These are phyloP conservation scores for Mayetiola destructor DNA, from an alignment of 2,888 invertebrate genomes.

Conservation along the genomic window DNA sequence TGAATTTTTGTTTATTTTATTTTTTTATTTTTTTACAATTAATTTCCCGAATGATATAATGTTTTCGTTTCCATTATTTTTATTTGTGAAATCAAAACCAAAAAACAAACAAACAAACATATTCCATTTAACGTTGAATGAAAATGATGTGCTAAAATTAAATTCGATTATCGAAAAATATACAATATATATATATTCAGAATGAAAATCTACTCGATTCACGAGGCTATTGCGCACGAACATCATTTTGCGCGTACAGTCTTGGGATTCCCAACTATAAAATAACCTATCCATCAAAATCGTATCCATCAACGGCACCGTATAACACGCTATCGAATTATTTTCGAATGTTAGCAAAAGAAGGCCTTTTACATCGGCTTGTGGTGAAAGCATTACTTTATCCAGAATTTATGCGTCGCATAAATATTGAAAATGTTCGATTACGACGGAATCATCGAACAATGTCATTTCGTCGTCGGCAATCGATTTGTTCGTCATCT, in stretches of 20 bases:
- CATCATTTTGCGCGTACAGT: conserved; percentile 38
- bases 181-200: not conserved
- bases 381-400: conserved; percentile 63
- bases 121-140: not conserved
- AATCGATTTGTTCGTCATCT: conserved; percentile 4
- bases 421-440: conserved; percentile 40
- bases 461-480: conserved; percentile 16
- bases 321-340: conserved; percentile 63
- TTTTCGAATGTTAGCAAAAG: conserved; percentile 58
- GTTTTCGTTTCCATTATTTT: too few relatives aligned
- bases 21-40: not conserved
- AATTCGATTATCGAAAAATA: not conserved
- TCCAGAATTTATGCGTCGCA: conserved; percentile 41
- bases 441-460: conserved; percentile 33
- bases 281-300: conserved; percentile 54
- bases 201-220: conserved; percentile 31
- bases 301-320: conserved; percentile 61
- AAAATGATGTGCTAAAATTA: too few relatives aligned
- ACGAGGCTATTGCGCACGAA: conserved; percentile 42
- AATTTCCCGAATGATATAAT: not conserved
- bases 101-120: not conserved
- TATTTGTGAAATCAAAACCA: not conserved
- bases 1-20: not conserved
- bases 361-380: conserved; percentile 52
- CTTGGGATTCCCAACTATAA: conserved; percentile 31